These are phyloP conservation scores for Galbula dea DNA, from an alignment of 2,113 vertebrate genomes.

Conservation along the genomic window DNA sequence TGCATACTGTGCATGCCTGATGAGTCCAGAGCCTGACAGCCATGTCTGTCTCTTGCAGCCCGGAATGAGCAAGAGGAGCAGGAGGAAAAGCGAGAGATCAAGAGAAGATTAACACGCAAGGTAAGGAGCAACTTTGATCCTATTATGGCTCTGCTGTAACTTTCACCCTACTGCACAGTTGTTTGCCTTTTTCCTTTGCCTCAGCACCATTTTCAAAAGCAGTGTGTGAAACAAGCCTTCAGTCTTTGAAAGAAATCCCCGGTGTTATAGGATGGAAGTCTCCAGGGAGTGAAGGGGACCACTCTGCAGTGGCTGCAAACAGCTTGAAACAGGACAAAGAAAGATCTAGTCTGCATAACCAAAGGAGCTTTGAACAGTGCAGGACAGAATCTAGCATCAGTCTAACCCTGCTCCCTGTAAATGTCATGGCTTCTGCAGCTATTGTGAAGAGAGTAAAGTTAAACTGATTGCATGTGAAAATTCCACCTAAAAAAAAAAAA, in stretches of 20 bases:
- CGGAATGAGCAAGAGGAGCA: conserved; percentile 97
- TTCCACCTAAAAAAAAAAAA: background rate
- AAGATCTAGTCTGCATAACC: background rate
- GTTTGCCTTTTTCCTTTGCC: background rate
- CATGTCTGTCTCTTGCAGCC: conserved; percentile 79
- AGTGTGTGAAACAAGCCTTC: background rate
- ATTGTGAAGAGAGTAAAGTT: background rate
- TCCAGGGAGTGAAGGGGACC: background rate
- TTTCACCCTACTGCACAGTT: background rate
- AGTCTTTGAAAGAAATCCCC: background rate
- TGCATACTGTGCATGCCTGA: background rate
- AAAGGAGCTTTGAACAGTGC: background rate
- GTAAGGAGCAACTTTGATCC: conserved; percentile 71
- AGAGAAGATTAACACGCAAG: conserved; percentile 92
- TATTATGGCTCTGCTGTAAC: background rate
- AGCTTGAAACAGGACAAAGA: background rate
- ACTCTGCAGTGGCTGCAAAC: background rate
- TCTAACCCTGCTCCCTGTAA: background rate
- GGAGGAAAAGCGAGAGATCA: conserved; percentile 97
- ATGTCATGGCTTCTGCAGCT: background rate
- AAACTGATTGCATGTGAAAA: conserved; percentile 14
- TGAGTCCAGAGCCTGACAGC: conserved; percentile 15
- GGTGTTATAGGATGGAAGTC: background rate
- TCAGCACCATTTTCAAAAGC: background rate
- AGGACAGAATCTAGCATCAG: background rate